Conservation (phyloP, 1,140 invertebrate genomes). For the Solen grandis region DNA sequence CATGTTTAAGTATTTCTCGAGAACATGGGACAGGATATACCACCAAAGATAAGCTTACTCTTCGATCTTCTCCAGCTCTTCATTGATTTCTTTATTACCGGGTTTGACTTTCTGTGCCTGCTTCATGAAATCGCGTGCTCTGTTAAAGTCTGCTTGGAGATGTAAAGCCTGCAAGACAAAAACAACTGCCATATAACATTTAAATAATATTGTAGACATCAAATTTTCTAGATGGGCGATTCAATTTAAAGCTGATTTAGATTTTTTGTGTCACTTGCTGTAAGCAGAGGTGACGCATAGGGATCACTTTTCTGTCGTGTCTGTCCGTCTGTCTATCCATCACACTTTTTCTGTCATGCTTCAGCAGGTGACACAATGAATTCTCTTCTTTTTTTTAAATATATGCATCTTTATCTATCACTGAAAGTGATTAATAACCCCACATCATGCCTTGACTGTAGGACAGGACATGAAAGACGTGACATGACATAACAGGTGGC, state of each 20-base stretch:
- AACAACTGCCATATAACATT: neutral
- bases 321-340: neutral
- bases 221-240: neutral
- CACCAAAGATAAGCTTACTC: slow-evolving; percentile 5
- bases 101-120: slow-evolving; percentile 39
- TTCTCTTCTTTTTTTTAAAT: too few relatives aligned
- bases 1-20: neutral
- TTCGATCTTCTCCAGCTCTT: slow-evolving; percentile 37
- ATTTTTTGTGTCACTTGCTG: neutral
- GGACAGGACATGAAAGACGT: too few relatives aligned
- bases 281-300: neutral
- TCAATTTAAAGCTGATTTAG: neutral
- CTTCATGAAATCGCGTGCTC: slow-evolving; percentile 12
- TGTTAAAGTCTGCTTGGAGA: slow-evolving; percentile 22
- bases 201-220: neutral
- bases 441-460: too few relatives aligned
- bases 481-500: too few relatives aligned
- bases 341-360: too few relatives aligned
- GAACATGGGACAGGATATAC: neutral
- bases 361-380: too few relatives aligned
- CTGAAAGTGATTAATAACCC: too few relatives aligned
- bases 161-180: slow-evolving; percentile 12
- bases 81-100: slow-evolving; percentile 30
- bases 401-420: too few relatives aligned
- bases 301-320: neutral